Evolutionary conservation across 2,888 invertebrate species (phyloP), one percentile per base, ranked within the genome.

Genomic region (Papilio elwesi): DNA sequence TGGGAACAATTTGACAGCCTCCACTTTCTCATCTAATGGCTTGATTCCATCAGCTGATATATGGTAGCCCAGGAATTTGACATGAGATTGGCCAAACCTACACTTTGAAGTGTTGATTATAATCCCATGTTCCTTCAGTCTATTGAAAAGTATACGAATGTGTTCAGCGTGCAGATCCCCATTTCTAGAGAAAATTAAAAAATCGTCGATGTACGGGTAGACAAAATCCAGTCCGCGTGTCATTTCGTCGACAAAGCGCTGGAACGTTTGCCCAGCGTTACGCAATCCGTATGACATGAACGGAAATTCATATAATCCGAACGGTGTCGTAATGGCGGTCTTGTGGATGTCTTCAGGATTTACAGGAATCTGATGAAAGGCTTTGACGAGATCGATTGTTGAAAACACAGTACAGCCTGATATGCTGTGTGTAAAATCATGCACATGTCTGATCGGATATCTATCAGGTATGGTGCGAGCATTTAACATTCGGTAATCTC

Each of bases 241-340:
- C 16, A 62, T 36, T 38, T 67, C 67, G 12, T 71, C 67, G 38
- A 47, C 82, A 59, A 85, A 85, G 0, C 84, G 76, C 66, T 87
- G 86, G 72, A 89, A 81, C 0, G 85, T 85, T 69, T 88, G 86
- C 0, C 81, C 86, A 0, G 88, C 87, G 68, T 90, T 89, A 0
- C 84, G 70, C 0, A 90, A 77, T 4, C 88, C 87, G 36, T 87
- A 89, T 0, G 76, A 75, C 82, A 84, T 82, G 9, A 51, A 59
- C 8, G 11, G 12, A 16, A 59, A 59, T 59, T 59, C 59, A 36
- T 15, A 59, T 10, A n/a, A 15, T 12, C 59, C 59, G 16, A 59
- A 59, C 9, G 59, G 59, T 59, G 59, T 59, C 8, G 59, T 59
- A 12, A 70, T 79, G 0, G 81, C 84, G 0, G 84, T 84, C 74